Conservation (phyloP, 2,888 invertebrate genomes). For the Calephelis perditalis region DNA sequence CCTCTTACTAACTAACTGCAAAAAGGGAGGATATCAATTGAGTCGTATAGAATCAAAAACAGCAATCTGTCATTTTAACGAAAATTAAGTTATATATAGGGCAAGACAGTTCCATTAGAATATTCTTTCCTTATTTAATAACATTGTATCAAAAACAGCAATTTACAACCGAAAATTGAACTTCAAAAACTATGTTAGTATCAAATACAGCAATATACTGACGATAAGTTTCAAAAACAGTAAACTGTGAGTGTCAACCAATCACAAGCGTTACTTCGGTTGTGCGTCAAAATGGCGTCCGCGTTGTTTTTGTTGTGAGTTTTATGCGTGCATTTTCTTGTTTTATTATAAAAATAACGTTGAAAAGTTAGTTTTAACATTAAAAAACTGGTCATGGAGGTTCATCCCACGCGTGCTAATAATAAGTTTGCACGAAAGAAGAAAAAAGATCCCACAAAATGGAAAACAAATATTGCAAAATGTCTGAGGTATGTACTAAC, state of each 20-base stretch:
- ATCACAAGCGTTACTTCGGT: slow-evolving; percentile 14
- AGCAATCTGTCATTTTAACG: slow-evolving; percentile 1
- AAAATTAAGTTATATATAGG: slow-evolving; percentile 10
- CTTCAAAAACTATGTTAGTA: slow-evolving; percentile 18
- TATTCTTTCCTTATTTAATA: slow-evolving; percentile 20
- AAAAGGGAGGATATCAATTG: too few species aligned
- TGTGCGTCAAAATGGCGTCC: slow-evolving; percentile 18
- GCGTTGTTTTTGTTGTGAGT: background rate
- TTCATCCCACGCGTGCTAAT: slow-evolving; percentile 19
- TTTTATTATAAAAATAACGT: slow-evolving; percentile 19
- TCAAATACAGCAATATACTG: slow-evolving; percentile 20
- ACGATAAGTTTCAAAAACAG: slow-evolving; percentile 21
- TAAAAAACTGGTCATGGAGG: slow-evolving; percentile 21
- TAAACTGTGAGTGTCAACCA: slow-evolving; percentile 19
- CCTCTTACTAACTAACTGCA: too few species aligned
- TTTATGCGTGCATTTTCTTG: slow-evolving; percentile 16
- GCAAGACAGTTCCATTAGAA: slow-evolving; percentile 21
- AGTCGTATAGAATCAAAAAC: too few species aligned
- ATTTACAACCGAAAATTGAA: slow-evolving; percentile 17
- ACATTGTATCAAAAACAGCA: slow-evolving; percentile 22
- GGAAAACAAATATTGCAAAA: slow-evolving; percentile 23
- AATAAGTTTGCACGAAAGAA: slow-evolving; percentile 21
- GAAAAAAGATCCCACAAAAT: slow-evolving; percentile 24
- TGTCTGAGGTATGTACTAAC: slow-evolving; percentile 18
- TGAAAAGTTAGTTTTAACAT: slow-evolving; percentile 20